These are phyloP conservation scores for Hetaerina titia DNA, from an alignment of 2,888 invertebrate species.

Conservation along the genomic window DNA sequence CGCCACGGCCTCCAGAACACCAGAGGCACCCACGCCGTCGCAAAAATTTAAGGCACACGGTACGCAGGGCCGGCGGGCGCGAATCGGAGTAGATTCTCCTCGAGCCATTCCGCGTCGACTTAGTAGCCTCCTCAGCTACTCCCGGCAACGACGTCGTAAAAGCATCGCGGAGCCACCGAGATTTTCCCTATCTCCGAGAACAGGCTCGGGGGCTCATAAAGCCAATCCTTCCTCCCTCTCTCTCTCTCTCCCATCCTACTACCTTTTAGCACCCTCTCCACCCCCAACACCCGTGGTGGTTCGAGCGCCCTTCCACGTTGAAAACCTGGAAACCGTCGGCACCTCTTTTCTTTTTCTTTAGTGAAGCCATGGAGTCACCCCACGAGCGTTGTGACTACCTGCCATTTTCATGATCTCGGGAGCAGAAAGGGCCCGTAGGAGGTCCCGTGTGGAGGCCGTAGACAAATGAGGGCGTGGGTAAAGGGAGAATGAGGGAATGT, in stretches of 20 bases:
- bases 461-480: not conserved
- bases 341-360: not conserved
- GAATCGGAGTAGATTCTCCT: not conserved
- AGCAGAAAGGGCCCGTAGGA: not conserved
- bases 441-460: not conserved
- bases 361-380: not conserved
- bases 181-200: conserved; percentile 44
- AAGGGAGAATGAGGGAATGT: not conserved
- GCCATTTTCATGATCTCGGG: conserved; percentile 27
- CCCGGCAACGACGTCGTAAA: conserved; percentile 42
- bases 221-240: not conserved
- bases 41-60: not conserved
- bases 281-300: not conserved
- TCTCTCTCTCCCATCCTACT: not conserved
- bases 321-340: not conserved
- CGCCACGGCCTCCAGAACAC: not conserved
- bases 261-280: not conserved
- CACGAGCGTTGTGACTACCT: not conserved
- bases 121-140: conserved; percentile 34
- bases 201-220: conserved; percentile 26
- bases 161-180: conserved; percentile 33
- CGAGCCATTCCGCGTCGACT: conserved; percentile 21
- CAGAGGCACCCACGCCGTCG: not conserved
- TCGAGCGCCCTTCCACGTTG: not conserved
- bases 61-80: not conserved